Evolutionary conservation across 2,888 invertebrate genomes (phyloP).

Genomic region (Ariolimax columbianus): DNA sequence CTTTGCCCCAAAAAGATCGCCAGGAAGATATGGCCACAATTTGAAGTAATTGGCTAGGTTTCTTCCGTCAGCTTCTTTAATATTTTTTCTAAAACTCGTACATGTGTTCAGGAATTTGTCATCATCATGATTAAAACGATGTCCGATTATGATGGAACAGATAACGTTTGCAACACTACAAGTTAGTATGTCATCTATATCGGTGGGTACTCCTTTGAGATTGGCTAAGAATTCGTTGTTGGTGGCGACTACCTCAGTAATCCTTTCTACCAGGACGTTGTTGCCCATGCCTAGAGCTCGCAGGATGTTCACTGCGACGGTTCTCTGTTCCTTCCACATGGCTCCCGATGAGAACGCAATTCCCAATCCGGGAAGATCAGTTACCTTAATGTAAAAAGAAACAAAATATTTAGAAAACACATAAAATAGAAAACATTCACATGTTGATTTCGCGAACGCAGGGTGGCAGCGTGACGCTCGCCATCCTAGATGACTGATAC

Average conservation of each 20-base stretch:
- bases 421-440: no score
- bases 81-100: background rate
- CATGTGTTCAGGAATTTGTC: background rate
- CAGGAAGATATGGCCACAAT: background rate
- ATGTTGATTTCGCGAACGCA: no score
- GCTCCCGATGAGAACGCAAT: background rate
- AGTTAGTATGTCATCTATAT: background rate
- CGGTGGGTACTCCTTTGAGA: background rate
- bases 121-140: conserved; percentile 14
- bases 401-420: no score
- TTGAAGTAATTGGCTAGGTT: background rate
- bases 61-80: background rate
- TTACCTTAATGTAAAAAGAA: background rate
- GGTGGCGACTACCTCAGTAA: background rate
- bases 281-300: background rate
- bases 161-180: conserved; percentile 2
- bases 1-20: conserved; percentile 9
- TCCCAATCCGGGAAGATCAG: background rate
- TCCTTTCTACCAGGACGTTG: background rate
- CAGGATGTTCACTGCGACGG: background rate
- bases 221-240: background rate
- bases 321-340: background rate
- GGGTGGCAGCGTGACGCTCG: no score
- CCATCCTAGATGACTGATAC: no score
- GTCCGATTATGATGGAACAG: background rate